phyloP scores from a whole-genome alignment of 2,113 vertebrate genomes.

The Passer domesticus region DNA sequence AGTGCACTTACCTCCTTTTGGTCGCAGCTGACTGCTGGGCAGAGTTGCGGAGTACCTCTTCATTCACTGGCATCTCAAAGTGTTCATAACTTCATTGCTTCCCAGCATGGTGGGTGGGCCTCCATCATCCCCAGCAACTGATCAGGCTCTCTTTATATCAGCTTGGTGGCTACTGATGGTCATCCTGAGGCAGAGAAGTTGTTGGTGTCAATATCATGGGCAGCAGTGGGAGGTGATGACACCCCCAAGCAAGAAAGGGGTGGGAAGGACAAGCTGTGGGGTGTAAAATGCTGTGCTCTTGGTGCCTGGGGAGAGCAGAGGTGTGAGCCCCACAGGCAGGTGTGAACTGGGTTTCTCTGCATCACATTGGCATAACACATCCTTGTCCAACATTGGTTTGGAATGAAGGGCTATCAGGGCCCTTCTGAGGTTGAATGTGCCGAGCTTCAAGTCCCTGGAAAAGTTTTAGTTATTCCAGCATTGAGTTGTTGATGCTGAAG shows the following conservation, averaged over 20 bases:
- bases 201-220: not conserved
- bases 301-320: not conserved
- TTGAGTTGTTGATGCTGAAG: not conserved
- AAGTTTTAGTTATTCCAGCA: not conserved
- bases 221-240: not conserved
- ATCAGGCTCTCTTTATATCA: not conserved
- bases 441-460: not conserved
- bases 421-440: not conserved
- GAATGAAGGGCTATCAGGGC: not conserved
- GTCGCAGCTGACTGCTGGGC: not conserved
- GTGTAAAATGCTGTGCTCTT: not conserved
- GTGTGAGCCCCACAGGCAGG: fast-evolving
- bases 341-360: not conserved
- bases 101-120: no score
- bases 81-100: not conserved
- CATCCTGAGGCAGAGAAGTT: not conserved
- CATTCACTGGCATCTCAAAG: not conserved
- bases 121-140: not conserved
- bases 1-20: not conserved
- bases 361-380: not conserved
- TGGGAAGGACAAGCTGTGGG: not conserved
- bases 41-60: not conserved
- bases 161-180: not conserved
- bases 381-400: not conserved
- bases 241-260: not conserved